Conservation (phyloP, 2,113 vertebrate species). For the Nothocercus julius region DNA sequence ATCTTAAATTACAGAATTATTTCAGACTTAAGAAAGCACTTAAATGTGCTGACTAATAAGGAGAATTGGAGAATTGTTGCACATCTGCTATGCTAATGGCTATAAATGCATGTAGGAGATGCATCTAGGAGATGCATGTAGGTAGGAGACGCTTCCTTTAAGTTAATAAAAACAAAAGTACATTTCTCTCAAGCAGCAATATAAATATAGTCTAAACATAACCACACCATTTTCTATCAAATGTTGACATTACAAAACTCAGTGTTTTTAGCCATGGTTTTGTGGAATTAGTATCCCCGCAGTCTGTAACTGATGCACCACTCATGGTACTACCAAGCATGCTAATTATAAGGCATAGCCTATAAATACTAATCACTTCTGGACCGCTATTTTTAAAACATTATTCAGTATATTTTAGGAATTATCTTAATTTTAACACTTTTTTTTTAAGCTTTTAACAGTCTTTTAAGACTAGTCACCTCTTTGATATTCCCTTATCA, state of each 20-base stretch:
- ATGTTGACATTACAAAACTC: not conserved
- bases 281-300: not conserved
- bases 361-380: not conserved
- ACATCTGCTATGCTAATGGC: not conserved
- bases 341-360: not conserved
- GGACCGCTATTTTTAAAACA: not conserved
- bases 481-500: slow-evolving; percentile 39
- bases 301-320: not conserved
- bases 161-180: not conserved
- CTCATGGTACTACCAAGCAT: not conserved
- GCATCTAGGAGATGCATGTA: not conserved
- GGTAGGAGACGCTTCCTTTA: not conserved
- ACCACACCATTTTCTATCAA: not conserved
- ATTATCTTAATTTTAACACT: not conserved
- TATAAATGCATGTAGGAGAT: not conserved
- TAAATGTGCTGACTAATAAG: not conserved
- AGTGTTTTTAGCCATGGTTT: not conserved
- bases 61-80: not conserved
- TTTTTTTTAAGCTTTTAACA: not conserved
- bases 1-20: not conserved
- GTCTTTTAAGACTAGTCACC: slow-evolving; percentile 4
- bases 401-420: not conserved
- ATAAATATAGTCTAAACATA: not conserved
- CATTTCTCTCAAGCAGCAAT: not conserved
- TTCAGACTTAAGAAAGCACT: not conserved